Conservation (phyloP, 1,140 invertebrate species). For the Centruroides vittatus region DNA sequence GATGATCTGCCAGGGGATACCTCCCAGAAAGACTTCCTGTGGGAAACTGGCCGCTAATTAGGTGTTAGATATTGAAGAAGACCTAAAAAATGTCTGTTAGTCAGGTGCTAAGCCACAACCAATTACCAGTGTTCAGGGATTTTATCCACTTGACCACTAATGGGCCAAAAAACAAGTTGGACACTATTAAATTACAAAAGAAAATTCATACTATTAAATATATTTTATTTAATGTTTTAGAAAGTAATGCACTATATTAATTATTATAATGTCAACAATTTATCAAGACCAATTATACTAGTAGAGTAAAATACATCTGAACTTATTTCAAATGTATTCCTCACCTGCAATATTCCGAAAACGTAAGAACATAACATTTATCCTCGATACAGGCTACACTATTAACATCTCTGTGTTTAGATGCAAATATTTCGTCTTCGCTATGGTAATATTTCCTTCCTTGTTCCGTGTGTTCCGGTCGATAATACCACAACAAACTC, state of each 20-base stretch:
- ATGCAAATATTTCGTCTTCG: conserved; percentile 86
- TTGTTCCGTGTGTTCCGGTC: conserved; percentile 88
- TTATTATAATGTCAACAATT: background rate
- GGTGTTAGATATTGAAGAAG: too few species aligned
- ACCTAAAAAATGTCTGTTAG: too few species aligned
- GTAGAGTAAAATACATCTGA: background rate
- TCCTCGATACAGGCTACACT: conserved; percentile 96
- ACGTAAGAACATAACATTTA: conserved; percentile 92
- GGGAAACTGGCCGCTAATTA: background rate
- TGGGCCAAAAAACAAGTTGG: too few species aligned
- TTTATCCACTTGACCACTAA: too few species aligned
- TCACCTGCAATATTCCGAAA: conserved; percentile 92
- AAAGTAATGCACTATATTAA: background rate
- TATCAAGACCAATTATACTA: background rate
- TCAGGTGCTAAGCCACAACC: too few species aligned
- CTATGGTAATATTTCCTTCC: conserved; percentile 60
- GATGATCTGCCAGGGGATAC: background rate
- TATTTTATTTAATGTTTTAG: too few species aligned
- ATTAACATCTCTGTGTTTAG: conserved; percentile 80
- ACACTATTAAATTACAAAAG: too few species aligned
- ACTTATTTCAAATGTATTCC: background rate
- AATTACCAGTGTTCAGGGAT: too few species aligned
- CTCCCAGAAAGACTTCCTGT: background rate
- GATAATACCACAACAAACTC: conserved; percentile 91
- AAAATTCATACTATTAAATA: too few species aligned